Evolutionary conservation across 2,888 invertebrate genomes (phyloP).

Genomic region (Eupithecia dodoneata): DNA sequence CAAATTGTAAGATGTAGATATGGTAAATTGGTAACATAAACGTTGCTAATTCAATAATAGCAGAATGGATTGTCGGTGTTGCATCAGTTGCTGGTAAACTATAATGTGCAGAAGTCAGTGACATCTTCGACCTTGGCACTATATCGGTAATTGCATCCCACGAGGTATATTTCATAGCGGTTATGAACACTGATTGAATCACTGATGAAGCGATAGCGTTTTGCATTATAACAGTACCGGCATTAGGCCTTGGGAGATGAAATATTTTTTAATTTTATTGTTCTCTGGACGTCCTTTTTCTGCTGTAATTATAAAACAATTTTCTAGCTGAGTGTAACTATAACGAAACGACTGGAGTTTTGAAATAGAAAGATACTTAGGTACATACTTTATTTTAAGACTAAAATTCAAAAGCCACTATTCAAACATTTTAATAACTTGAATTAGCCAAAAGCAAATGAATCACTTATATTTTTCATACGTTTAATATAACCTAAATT

Average conservation of each 20-base stretch:
- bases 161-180: constrained; percentile 57
- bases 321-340: constrained; percentile 1
- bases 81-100: constrained; percentile 17
- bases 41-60: constrained; percentile 5
- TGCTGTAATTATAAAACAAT: constrained; percentile 29
- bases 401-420: not conserved
- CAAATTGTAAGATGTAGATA: too few relatives aligned
- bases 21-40: too few relatives aligned
- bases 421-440: not conserved
- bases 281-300: constrained; percentile 18
- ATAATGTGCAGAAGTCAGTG: constrained; percentile 45
- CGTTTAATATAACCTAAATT: not conserved
- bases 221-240: constrained; percentile 40
- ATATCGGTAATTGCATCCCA: constrained; percentile 67
- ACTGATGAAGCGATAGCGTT: constrained; percentile 51
- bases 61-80: constrained; percentile 16
- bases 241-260: constrained; percentile 37
- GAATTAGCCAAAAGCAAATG: not conserved
- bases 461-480: not conserved
- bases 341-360: not conserved
- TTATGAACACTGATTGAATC: constrained; percentile 49
- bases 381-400: not conserved
- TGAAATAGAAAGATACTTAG: not conserved
- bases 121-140: constrained; percentile 63
- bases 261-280: constrained; percentile 27